Conservation (phyloP, 2,113 vertebrate species). For the Scytalopus superciliaris region DNA sequence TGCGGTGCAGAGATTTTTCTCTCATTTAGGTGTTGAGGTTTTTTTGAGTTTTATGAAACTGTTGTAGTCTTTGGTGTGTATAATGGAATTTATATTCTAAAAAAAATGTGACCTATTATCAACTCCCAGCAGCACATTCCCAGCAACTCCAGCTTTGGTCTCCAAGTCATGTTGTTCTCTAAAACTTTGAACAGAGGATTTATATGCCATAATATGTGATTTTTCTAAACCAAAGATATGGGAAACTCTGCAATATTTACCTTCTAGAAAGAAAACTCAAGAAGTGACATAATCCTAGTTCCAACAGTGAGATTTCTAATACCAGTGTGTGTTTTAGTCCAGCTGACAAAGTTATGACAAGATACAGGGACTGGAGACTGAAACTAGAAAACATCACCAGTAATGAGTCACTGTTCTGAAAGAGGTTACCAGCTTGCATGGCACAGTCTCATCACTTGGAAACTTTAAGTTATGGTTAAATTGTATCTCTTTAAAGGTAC, state of each 20-base stretch:
- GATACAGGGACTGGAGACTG: not conserved
- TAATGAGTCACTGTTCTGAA: not conserved
- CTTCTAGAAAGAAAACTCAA: not conserved
- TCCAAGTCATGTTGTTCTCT: not conserved
- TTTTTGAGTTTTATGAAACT: not conserved
- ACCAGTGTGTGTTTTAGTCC: not conserved
- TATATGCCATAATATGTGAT: not conserved
- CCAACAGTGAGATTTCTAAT: not conserved
- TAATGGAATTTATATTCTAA: not conserved
- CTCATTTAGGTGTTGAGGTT: not conserved
- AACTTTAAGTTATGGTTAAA: not conserved
- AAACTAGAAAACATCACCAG: not conserved
- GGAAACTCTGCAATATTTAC: not conserved
- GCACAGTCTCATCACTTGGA: not conserved
- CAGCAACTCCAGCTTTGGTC: not conserved
- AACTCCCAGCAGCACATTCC: not conserved
- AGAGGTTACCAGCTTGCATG: not conserved
- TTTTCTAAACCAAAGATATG: not conserved
- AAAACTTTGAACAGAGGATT: not conserved
- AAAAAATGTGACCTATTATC: not conserved
- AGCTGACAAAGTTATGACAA: not conserved
- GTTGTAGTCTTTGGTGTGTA: not conserved
- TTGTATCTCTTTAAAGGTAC: not conserved
- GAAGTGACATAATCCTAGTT: not conserved
- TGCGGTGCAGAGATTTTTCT: not conserved